These are phyloP conservation scores for Sarcoramphus papa DNA, from an alignment of 2,797 vertebrate species.

Conservation along the genomic window DNA sequence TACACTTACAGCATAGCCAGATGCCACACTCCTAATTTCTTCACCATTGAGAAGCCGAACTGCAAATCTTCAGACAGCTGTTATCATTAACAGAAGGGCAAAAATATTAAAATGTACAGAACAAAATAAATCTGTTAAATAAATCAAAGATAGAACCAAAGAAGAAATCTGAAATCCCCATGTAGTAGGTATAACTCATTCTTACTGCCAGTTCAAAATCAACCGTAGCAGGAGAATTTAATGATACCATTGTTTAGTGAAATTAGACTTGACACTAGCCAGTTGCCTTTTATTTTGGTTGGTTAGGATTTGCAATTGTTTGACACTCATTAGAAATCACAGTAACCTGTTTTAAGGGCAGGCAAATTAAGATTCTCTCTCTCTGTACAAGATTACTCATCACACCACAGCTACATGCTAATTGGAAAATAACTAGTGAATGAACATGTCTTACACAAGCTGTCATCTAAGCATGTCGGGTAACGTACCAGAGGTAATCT, in stretches of 20 bases:
- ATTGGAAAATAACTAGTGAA: neutral
- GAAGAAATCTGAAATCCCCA: neutral
- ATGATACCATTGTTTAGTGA: neutral
- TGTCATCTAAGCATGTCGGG: neutral
- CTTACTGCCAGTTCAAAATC: neutral
- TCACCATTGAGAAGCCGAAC: neutral
- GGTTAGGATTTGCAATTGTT: conserved; percentile 14
- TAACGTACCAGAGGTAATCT: neutral
- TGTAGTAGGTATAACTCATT: neutral
- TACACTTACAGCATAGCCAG: neutral
- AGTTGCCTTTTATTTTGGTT: conserved; percentile 6
- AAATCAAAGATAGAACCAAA: neutral
- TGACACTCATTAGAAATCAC: conserved; percentile 28
- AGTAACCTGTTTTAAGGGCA: conserved; percentile 12
- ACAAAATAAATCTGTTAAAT: neutral
- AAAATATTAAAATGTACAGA: neutral
- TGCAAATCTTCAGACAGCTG: neutral
- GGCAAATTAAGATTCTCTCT: conserved; percentile 12
- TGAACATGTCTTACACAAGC: neutral
- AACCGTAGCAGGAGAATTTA: neutral
- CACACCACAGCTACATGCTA: conserved; percentile 10
- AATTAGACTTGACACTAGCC: conserved; percentile 2
- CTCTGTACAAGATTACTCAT: neutral
- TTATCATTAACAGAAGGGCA: neutral
- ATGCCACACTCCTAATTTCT: neutral